Percentiles rank a stretch among this genome's conserved stretches.
These are phyloP conservation scores for Scytalopus superciliaris DNA, from an alignment of 2,113 vertebrate genomes.

Conservation along the genomic window DNA sequence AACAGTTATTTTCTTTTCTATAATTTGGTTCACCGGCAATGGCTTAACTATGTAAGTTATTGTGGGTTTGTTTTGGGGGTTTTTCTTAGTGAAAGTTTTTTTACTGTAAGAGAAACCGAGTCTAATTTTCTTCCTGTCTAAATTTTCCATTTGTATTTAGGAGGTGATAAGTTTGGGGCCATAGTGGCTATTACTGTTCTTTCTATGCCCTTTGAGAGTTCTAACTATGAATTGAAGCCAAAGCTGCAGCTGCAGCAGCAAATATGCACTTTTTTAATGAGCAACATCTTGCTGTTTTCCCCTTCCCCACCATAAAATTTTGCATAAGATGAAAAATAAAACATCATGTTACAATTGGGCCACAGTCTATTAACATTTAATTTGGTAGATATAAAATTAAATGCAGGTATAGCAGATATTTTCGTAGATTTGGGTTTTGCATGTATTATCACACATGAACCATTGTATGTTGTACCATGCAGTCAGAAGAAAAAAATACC, in stretches of 20 bases:
- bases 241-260: conserved; percentile 57
- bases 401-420: not conserved
- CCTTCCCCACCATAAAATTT: not conserved
- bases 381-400: not conserved
- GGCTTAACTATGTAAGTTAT: not conserved
- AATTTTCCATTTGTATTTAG: conserved; percentile 37
- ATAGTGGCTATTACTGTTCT: not conserved
- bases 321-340: not conserved
- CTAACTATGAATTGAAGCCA: conserved; percentile 26
- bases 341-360: not conserved
- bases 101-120: not conserved
- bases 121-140: conserved; percentile 7
- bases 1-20: not conserved
- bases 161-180: conserved; percentile 46
- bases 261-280: conserved; percentile 22
- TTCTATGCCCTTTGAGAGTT: conserved; percentile 36
- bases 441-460: not conserved
- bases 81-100: not conserved
- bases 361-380: not conserved
- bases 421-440: not conserved
- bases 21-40: not conserved
- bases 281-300: conserved; percentile 47
- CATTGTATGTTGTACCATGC: not conserved
- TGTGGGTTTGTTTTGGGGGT: not conserved
- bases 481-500: not conserved